Evolutionary conservation across 2,888 invertebrate genomes (phyloP).

Genomic region (Hypomecis atomaria): DNA sequence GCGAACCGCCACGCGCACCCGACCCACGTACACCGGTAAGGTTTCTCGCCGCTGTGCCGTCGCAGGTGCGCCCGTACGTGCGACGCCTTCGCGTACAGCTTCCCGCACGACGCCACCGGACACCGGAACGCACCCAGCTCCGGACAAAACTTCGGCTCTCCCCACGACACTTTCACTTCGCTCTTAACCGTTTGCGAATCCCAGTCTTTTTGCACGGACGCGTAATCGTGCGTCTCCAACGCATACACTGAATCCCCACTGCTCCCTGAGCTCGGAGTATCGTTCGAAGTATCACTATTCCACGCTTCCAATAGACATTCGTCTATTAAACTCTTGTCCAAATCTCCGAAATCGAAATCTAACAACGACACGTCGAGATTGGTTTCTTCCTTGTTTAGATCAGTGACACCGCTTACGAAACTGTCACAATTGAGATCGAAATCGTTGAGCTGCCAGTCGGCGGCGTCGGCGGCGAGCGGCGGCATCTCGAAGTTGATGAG

Average conservation of each 20-base stretch:
- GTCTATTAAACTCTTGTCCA: slow-evolving; percentile 73
- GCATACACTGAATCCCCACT: slow-evolving; percentile 60
- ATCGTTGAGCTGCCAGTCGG: slow-evolving; percentile 72
- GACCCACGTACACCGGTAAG: slow-evolving; percentile 89
- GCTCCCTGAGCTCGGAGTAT: slow-evolving; percentile 57
- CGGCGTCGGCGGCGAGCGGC: slow-evolving; percentile 58
- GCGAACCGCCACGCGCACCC: slow-evolving; percentile 97
- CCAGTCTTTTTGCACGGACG: slow-evolving; percentile 50
- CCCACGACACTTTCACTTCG: slow-evolving; percentile 64
- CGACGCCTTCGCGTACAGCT: slow-evolving; percentile 95
- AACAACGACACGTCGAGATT: slow-evolving; percentile 59
- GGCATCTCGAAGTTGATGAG: slow-evolving; percentile 79
- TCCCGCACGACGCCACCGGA: slow-evolving; percentile 89
- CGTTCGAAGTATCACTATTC: slow-evolving; percentile 65
- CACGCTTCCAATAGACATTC: slow-evolving; percentile 72
- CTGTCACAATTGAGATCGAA: slow-evolving; percentile 72
- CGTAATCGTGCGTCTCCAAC: slow-evolving; percentile 58
- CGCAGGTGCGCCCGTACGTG: slow-evolving; percentile 95
- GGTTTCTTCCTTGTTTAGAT: slow-evolving; percentile 63
- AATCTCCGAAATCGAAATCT: slow-evolving; percentile 73
- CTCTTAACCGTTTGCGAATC: slow-evolving; percentile 45
- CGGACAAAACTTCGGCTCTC: slow-evolving; percentile 73
- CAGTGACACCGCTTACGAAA: slow-evolving; percentile 68
- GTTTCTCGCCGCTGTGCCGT: slow-evolving; percentile 93
- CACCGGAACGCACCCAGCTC: slow-evolving; percentile 87